Evolutionary conservation across 2,113 vertebrate species (phyloP).

Genomic region (Channa maculata): DNA sequence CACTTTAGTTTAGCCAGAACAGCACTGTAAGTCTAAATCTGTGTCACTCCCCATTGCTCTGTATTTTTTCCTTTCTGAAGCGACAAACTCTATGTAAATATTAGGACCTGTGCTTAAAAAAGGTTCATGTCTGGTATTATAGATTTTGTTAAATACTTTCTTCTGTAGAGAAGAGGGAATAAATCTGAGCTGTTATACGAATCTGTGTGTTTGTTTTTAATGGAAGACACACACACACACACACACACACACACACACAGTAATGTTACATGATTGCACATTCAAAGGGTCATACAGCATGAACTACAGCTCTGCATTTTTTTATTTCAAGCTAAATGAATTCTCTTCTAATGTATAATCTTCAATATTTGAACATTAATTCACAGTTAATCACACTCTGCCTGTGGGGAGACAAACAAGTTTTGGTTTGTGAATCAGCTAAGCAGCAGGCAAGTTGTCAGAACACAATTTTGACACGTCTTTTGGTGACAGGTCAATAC

Average conservation of each 20-base stretch:
- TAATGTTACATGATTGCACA: too few relatives aligned
- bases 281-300: too few relatives aligned
- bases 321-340: too few relatives aligned
- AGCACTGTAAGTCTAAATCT: conserved; percentile 22
- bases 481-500: too few relatives aligned
- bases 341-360: too few relatives aligned
- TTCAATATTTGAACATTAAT: too few relatives aligned
- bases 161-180: conserved; percentile 67
- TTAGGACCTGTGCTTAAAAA: conserved; percentile 22
- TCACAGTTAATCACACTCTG: too few relatives aligned
- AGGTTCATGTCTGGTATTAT: conserved; percentile 63
- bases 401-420: too few relatives aligned
- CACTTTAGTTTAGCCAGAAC: background rate
- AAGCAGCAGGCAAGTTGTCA: too few relatives aligned
- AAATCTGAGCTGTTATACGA: conserved; percentile 45
- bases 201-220: background rate
- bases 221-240: background rate
- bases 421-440: too few relatives aligned
- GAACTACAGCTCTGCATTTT: too few relatives aligned
- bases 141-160: conserved; percentile 63
- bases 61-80: conserved; percentile 3
- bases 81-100: conserved; percentile 44
- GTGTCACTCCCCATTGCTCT: conserved; percentile 8
- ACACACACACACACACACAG: background rate
- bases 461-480: too few relatives aligned